These are phyloP conservation scores for Mus musculus DNA, from an alignment of 2,113 vertebrate genomes.

Conservation along the genomic window DNA sequence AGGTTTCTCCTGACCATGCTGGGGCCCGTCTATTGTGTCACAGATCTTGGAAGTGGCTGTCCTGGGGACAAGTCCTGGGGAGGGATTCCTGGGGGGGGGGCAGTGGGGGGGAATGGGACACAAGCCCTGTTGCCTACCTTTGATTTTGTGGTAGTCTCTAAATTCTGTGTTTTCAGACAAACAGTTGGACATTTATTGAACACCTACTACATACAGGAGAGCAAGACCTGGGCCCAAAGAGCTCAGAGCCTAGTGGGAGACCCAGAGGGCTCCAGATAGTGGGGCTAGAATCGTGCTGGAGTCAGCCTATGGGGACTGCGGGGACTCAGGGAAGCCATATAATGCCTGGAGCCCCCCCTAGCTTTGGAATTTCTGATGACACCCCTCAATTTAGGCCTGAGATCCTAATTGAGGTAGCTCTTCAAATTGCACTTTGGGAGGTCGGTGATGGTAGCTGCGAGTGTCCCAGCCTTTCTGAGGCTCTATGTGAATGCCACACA, in stretches of 20 bases:
- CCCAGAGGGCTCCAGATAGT: neutral
- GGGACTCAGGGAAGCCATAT: neutral
- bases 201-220: neutral
- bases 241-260: neutral
- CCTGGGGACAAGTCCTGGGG: accelerated
- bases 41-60: neutral
- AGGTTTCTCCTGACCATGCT: neutral
- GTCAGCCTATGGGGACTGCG: accelerated
- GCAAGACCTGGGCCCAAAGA: neutral
- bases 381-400: neutral
- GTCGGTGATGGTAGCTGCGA: accelerated
- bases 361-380: neutral
- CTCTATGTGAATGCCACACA: accelerated
- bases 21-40: accelerated
- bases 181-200: neutral
- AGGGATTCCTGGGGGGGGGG: no score
- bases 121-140: accelerated
- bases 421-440: neutral
- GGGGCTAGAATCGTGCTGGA: neutral
- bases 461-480: accelerated
- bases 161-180: neutral
- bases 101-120: accelerated
- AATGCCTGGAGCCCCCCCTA: no score
- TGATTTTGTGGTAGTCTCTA: neutral
- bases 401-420: neutral